phyloP scores from a whole-genome alignment of 2,888 invertebrate species.

The Morpho helenor region DNA sequence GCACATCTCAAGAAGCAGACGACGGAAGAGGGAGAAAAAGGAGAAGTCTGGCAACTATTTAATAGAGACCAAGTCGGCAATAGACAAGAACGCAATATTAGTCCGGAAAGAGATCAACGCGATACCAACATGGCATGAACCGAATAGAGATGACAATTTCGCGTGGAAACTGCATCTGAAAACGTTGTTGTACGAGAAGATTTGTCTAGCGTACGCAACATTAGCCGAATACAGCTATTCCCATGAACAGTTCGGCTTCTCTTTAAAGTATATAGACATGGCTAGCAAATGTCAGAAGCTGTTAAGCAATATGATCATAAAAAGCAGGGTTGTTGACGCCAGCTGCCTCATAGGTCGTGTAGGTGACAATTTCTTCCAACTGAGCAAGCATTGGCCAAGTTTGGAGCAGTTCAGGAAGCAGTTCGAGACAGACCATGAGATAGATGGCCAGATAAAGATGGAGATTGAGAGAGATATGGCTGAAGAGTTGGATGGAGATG shows the following conservation, averaged over 20 bases:
- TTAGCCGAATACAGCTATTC: slow-evolving; percentile 87
- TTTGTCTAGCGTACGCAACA: slow-evolving; percentile 88
- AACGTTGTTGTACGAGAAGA: slow-evolving; percentile 89
- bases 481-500: slow-evolving; percentile 62
- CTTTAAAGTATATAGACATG: slow-evolving; percentile 82
- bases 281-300: slow-evolving; percentile 85
- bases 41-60: slow-evolving; percentile 46
- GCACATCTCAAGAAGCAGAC: slow-evolving; percentile 50
- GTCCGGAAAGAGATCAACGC: slow-evolving; percentile 80
- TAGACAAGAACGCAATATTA: slow-evolving; percentile 61
- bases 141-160: slow-evolving; percentile 79
- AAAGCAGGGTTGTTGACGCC: slow-evolving; percentile 81
- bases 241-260: slow-evolving; percentile 81
- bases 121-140: slow-evolving; percentile 82
- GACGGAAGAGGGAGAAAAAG: slow-evolving; percentile 41
- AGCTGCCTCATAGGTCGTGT: slow-evolving; percentile 87
- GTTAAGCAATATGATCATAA: slow-evolving; percentile 81
- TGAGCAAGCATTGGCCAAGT: slow-evolving; percentile 84
- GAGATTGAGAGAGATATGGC: slow-evolving; percentile 78
- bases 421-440: slow-evolving; percentile 77
- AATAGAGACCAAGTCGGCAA: slow-evolving; percentile 44
- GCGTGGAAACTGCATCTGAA: slow-evolving; percentile 91
- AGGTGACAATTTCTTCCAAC: slow-evolving; percentile 90
- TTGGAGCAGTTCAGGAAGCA: slow-evolving; percentile 79
- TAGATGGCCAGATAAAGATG: slow-evolving; percentile 77